Evolutionary conservation across 2,888 invertebrate species (phyloP), one percentile per base, ranked within the genome.

Genomic region (Parelbella ahira): DNA sequence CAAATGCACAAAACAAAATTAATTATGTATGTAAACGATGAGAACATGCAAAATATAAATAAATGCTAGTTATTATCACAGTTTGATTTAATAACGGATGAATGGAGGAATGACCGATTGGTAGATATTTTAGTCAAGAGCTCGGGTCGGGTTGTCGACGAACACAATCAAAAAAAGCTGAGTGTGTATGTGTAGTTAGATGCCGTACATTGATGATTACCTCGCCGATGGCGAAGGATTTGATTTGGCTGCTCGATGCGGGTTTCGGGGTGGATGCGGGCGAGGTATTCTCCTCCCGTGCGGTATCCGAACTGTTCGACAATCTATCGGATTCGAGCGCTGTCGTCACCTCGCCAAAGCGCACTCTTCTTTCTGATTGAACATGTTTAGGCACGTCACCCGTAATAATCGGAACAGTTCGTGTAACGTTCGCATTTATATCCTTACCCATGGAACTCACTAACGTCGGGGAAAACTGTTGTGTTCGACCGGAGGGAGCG

Each of bases 181-280:
- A 73, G 73, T 77, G 59, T 57, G 37, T 33, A 11, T 75, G 72
- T 68, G 80, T 74, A 74, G 70, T 66, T 72, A 65, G 69, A 74
- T 79, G 78, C 78, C 81, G 77, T 75, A 81, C 71, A 74, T 68
- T 76, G 61, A 72, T 80, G 75, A 67, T 86, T 88, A 88, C 88
- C 88, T 88, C 87, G 88, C 87, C 88, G 83, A 79, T 76, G 80
- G 87, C 86, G 68, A 84, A 84, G 82, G 86, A 71, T 87, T 84
- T 86, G 75, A 79, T 68, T 81, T 82, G 75, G 83, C 83, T 83
- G 84, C 80, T 86, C 86, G 82, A 79, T 77, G 77, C 80, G 75
- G 84, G 81, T 78, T 72, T 80, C 79, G 69, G 63, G 68, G 64
- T 61, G 58, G 75, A 60, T 54, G 68, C 67, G 65, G 76, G 70